Conservation (phyloP, 2,888 invertebrate genomes). For the Petrolisthes manimaculis region DNA sequence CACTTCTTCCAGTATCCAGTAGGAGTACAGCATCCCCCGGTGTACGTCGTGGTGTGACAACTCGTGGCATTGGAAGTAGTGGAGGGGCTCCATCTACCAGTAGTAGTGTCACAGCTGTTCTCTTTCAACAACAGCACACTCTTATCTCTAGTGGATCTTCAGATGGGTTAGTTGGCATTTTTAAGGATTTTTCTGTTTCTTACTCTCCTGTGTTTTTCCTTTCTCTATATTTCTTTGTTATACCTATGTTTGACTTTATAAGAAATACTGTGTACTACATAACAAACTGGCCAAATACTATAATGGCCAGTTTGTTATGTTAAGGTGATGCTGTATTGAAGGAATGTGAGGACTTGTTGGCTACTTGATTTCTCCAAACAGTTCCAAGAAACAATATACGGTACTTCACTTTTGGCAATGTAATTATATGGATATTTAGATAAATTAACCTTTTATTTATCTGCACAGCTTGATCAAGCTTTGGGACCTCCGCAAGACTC, state of each 20-base stretch:
- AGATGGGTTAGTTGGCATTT: slow-evolving; percentile 77
- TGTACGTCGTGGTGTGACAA: slow-evolving; percentile 38
- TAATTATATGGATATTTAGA: too few relatives aligned
- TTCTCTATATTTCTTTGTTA: too few relatives aligned
- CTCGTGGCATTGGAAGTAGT: slow-evolving; percentile 66
- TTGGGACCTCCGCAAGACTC: slow-evolving; percentile 64
- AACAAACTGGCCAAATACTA: not conserved
- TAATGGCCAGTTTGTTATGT: not conserved
- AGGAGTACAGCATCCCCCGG: slow-evolving; percentile 30
- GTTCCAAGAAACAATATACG: too few relatives aligned
- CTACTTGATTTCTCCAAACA: not conserved
- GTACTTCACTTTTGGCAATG: too few relatives aligned
- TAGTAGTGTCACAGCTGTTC: slow-evolving; percentile 81
- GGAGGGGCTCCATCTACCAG: slow-evolving; percentile 63
- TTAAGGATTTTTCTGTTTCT: not conserved
- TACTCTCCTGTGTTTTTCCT: not conserved
- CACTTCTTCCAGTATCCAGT: not conserved
- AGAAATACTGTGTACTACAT: not conserved
- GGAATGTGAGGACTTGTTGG: too few relatives aligned
- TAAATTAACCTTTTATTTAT: too few relatives aligned
- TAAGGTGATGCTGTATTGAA: too few relatives aligned
- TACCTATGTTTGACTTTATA: not conserved
- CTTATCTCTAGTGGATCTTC: slow-evolving; percentile 88
- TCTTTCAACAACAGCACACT: slow-evolving; percentile 83
- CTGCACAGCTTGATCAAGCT: slow-evolving; percentile 57